Evolutionary conservation across 1,140 invertebrate species (phyloP).

Genomic region (Leptinotarsa lineolata): DNA sequence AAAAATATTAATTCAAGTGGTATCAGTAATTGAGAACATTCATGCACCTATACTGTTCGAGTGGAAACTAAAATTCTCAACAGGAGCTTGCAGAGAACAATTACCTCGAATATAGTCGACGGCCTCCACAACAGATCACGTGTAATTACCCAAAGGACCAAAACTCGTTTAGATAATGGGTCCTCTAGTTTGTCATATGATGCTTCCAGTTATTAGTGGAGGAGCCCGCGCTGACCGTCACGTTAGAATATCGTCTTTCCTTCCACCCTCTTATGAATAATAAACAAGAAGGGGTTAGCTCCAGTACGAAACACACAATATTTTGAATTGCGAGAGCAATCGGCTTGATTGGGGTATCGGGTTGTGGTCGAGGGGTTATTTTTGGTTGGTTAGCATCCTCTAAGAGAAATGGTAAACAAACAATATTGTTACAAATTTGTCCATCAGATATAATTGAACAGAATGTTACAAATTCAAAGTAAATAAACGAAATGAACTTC

Average conservation of each 20-base stretch:
- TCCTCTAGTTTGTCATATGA: conserved; percentile 5
- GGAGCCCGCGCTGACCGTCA: conserved; percentile 12
- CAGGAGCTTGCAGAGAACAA: too few species aligned
- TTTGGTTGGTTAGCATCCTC: background rate
- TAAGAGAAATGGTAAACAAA: too few species aligned
- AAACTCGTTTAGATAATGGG: conserved; percentile 24
- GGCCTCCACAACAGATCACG: background rate
- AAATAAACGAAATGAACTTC: too few species aligned
- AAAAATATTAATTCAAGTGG: too few species aligned
- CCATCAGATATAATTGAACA: too few species aligned
- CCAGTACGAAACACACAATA: background rate
- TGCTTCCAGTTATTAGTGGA: conserved; percentile 12
- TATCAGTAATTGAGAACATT: too few species aligned
- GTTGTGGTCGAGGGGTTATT: background rate
- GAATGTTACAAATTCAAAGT: too few species aligned
- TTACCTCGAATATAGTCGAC: too few species aligned
- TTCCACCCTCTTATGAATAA: conserved; percentile 11
- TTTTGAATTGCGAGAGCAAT: background rate
- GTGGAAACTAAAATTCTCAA: too few species aligned
- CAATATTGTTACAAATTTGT: too few species aligned
- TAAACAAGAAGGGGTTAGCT: conserved; percentile 1
- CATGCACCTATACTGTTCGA: too few species aligned
- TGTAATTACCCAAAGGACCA: conserved; percentile 25
- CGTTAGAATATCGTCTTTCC: conserved; percentile 21
- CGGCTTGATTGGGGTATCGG: conserved; percentile 5